phyloP scores from a whole-genome alignment of 2,113 vertebrate genomes.

The Gambusia holbrooki region DNA sequence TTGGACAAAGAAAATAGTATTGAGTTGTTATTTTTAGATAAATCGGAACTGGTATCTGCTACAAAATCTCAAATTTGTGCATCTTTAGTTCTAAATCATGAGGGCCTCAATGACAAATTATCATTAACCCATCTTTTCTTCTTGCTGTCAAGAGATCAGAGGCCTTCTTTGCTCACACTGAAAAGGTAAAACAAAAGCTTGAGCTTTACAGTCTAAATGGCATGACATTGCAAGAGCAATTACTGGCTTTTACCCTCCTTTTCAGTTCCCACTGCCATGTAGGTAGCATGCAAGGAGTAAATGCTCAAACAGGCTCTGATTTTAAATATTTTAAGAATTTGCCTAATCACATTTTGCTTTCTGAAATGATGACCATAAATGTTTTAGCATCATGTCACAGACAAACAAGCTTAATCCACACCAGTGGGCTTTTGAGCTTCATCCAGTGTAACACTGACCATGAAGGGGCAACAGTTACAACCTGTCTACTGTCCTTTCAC shows the following conservation, averaged over 20 bases:
- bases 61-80: neutral
- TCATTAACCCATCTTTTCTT: conserved; percentile 20
- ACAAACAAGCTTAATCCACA: conserved; percentile 88
- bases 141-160: conserved; percentile 40
- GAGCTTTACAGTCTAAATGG: conserved; percentile 81
- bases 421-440: conserved; percentile 89
- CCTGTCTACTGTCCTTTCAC: conserved; percentile 40
- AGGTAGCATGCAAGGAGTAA: conserved; percentile 81
- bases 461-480: conserved; percentile 67
- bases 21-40: neutral
- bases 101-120: conserved; percentile 7
- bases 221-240: conserved; percentile 87
- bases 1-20: neutral
- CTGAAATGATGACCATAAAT: conserved; percentile 94
- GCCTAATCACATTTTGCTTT: conserved; percentile 97
- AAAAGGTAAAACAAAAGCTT: conserved; percentile 39
- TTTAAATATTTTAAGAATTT: conserved; percentile 99
- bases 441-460: conserved; percentile 87
- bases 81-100: neutral
- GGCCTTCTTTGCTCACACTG: conserved; percentile 60
- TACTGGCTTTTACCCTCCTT: conserved; percentile 89
- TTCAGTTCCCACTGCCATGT: conserved; percentile 86
- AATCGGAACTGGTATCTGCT: neutral
- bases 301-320: conserved; percentile 95
- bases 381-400: conserved; percentile 94